Evolutionary conservation across 1,140 invertebrate species (phyloP), one percentile per base, ranked within the genome.

Genomic region (Drosophila navojoa): DNA sequence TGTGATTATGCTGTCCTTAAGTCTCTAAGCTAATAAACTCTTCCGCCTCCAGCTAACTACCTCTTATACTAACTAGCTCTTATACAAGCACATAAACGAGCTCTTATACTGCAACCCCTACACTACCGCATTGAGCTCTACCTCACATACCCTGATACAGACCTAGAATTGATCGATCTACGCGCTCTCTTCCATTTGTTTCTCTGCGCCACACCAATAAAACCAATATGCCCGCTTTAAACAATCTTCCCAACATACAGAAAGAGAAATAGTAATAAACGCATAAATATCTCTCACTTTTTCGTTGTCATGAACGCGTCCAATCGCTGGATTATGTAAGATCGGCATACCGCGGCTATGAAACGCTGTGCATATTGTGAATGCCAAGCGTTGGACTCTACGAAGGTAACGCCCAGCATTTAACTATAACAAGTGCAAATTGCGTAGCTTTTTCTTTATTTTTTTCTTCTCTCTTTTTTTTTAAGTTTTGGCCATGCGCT

Each of bases 221-320:
- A 38, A 38, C 35, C 11, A 38, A 38, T 38, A 38, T 13, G 11
- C 35, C 9, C 35, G 0, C 35, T 38, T 11, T 13, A 2, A 11
- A 35, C 6, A 35, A 35, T 35, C 0, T 35, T 9, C 10, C 7
- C 42, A 44, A 44, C 5, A 42, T n/a, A 4, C 40, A 15, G 16
- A 44, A 44, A 44, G 42, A n/a, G 7, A 44, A n/a, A 15, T 11
- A 44, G 42, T 27, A 29, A 29, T 57, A 25, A 47, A 54, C 64
- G 9, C 1, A 16, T 25, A 61, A 38, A 68, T 49, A 59, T 85
- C 81, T 86, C 86, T 86, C 82, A 87, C 82, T 87, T 87, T 38
- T 87, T 82, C 27, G 68, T 75, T 75, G 71, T 71, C 79, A 82
- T 87, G 73, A 87, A 77, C 82, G 84, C 79, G 75, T 67, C 74